Conservation (phyloP, 2,113 vertebrate species). For the Antechinus flavipes region DNA sequence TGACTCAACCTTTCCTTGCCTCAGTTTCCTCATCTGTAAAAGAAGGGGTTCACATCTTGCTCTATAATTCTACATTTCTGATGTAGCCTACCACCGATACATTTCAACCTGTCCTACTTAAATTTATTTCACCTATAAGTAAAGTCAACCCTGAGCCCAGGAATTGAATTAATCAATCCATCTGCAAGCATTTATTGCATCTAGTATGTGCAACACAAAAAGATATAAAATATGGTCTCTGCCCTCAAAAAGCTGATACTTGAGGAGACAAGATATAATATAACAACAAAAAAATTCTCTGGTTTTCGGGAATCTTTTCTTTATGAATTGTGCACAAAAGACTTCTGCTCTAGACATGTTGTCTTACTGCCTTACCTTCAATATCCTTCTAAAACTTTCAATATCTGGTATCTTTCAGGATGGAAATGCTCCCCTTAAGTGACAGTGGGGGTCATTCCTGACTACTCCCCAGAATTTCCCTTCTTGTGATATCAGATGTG, state of each 20-base stretch:
- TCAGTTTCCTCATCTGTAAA: neutral
- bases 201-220: neutral
- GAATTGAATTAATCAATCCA: neutral
- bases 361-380: neutral
- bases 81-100: neutral
- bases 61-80: neutral
- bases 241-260: neutral
- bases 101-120: neutral
- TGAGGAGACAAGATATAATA: neutral
- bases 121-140: neutral
- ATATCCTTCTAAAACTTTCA: neutral
- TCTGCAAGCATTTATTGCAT: neutral
- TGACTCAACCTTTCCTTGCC: neutral
- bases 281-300: neutral
- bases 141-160: neutral
- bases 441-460: neutral
- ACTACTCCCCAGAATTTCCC: neutral
- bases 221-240: neutral
- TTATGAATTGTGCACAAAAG: neutral
- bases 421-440: neutral
- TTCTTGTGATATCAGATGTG: neutral
- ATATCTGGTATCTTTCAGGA: neutral
- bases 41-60: neutral
- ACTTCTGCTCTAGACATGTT: neutral
- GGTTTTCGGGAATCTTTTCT: neutral